Percentiles rank a stretch among this genome's conserved stretches.
Evolutionary conservation across 1,140 invertebrate genomes (phyloP).

Genomic region (Odontomachus brunneus): DNA sequence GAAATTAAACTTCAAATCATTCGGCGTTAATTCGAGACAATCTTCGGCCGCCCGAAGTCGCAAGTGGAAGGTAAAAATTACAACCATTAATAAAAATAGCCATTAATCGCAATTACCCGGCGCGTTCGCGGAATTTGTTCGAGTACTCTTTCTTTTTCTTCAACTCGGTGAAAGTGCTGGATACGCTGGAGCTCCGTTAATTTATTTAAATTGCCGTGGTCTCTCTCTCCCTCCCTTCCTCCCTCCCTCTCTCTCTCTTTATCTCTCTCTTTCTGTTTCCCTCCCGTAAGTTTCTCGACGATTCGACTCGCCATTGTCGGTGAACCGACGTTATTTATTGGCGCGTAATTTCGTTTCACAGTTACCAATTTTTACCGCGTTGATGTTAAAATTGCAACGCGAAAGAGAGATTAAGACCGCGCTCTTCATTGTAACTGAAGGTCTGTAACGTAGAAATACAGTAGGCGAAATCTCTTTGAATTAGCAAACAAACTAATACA

Average conservation of each 20-base stretch:
- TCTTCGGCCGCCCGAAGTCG: constrained; percentile 22
- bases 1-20: constrained; percentile 1
- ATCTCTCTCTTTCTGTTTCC: constrained; percentile 70
- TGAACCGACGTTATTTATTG: constrained; percentile 80
- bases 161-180: constrained; percentile 40
- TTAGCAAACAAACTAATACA: not conserved
- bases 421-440: not conserved
- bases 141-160: constrained; percentile 41
- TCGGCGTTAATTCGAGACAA: constrained; percentile 36
- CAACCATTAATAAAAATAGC: constrained; percentile 75
- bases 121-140: constrained; percentile 80
- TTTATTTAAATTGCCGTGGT: constrained; percentile 82
- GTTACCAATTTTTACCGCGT: constrained; percentile 62
- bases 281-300: constrained; percentile 74
- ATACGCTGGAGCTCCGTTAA: constrained; percentile 77
- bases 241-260: constrained; percentile 70
- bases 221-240: constrained; percentile 58
- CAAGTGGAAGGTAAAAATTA: constrained; percentile 56
- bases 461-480: not conserved
- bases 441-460: constrained; percentile 10
- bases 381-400: not conserved
- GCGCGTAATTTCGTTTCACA: constrained; percentile 69
- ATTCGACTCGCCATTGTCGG: constrained; percentile 79
- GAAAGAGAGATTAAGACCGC: not conserved
- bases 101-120: constrained; percentile 81